Evolutionary conservation across 2,797 vertebrate genomes (phyloP).

Genomic region (Salarias fasciatus): DNA sequence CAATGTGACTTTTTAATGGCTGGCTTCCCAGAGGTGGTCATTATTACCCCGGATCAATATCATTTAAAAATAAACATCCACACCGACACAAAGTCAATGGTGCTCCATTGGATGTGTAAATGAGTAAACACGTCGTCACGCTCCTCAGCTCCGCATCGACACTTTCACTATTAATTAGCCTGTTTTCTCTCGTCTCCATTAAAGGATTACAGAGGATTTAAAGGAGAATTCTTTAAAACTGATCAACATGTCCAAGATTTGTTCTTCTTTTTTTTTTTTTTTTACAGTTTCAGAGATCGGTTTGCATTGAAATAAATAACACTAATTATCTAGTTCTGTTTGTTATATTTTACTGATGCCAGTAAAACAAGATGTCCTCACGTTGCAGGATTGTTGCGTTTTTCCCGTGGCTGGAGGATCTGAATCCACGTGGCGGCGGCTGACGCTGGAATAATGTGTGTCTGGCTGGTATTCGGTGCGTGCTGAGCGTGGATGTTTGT

Average conservation of each 20-base stretch:
- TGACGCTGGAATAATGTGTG: neutral
- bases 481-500: conserved; percentile 12
- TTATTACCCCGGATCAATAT: conserved; percentile 72
- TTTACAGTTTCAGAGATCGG: too few relatives aligned
- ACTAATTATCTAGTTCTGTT: neutral
- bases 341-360: too few relatives aligned
- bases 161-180: conserved; percentile 64
- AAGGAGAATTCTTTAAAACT: conserved; percentile 22
- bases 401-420: too few relatives aligned
- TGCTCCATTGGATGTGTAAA: conserved; percentile 61
- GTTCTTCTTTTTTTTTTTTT: too few relatives aligned
- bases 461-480: conserved; percentile 22
- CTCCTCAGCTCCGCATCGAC: conserved; percentile 58
- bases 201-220: conserved; percentile 16
- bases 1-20: conserved; percentile 65
- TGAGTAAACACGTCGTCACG: conserved; percentile 61
- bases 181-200: conserved; percentile 31
- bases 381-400: too few relatives aligned
- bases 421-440: too few relatives aligned
- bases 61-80: conserved; percentile 71
- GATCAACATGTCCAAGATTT: too few relatives aligned
- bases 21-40: conserved; percentile 50
- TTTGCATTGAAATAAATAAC: too few relatives aligned
- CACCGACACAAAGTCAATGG: conserved; percentile 67
- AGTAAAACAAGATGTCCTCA: too few relatives aligned